A percentile compares a stretch with the other conserved stretches of the same genome.
phyloP scores from a whole-genome alignment of 2,113 vertebrate species.

The Proteles cristata region DNA sequence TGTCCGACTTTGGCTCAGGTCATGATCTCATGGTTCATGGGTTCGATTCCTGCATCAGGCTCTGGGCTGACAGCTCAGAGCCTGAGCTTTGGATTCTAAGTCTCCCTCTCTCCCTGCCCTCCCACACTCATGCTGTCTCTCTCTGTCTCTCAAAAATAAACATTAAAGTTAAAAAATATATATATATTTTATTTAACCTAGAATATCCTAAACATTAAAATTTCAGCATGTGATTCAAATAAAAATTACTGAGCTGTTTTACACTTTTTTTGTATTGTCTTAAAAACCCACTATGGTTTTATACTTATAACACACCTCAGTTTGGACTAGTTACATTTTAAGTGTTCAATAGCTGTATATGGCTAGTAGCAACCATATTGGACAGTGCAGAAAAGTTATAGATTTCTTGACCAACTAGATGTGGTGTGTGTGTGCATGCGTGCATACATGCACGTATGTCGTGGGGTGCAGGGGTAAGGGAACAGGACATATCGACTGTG shows the following conservation, averaged over 20 bases:
- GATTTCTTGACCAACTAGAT: background rate
- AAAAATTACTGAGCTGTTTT: slow-evolving; percentile 7
- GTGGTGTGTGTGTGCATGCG: background rate
- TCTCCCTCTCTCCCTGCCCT: too few relatives aligned
- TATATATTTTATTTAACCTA: background rate
- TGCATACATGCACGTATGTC: background rate
- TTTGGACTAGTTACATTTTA: background rate
- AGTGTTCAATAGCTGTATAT: background rate
- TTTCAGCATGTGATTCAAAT: background rate
- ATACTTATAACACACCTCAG: background rate
- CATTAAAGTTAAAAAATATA: too few relatives aligned
- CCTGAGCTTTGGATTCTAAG: too few relatives aligned
- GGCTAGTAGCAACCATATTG: background rate
- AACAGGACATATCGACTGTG: background rate
- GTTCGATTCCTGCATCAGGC: too few relatives aligned
- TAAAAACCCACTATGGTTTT: slow-evolving; percentile 11
- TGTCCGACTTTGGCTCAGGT: too few relatives aligned
- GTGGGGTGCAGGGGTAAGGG: background rate
- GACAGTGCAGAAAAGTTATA: background rate
- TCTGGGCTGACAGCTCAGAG: too few relatives aligned
- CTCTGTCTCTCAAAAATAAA: too few relatives aligned
- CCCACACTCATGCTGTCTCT: too few relatives aligned
- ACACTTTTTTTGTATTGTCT: background rate
- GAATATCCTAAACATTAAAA: background rate
- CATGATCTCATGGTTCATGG: too few relatives aligned